Base-by-base conservation (phyloP, 2,113 vertebrate genomes). In the Panthera uncia region DNA sequence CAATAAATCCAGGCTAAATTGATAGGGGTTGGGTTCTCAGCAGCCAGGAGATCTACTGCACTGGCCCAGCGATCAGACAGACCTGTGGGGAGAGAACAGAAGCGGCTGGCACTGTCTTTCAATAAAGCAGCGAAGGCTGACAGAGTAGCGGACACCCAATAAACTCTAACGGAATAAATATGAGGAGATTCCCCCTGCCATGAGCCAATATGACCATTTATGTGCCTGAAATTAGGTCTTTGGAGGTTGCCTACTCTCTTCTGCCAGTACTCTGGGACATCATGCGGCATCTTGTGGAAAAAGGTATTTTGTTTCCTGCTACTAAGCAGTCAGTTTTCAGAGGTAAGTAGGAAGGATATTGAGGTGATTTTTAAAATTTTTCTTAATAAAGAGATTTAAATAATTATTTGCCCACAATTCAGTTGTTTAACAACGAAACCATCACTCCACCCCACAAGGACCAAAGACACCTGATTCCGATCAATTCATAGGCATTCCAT, bases 1-100 rank as follows among this genome's bases (percentile, higher is more conserved):
- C 65, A 96, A 96, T 97, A 97, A 96, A 97, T 94, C 81, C 93
- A 91, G 31, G 63, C 2, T 65, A 94, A 98, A 97, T 83, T 91
- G 97, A 97, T 97, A 95, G 61, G 9, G 41, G 78, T 71, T 97
- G 78, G 90, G 81, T 68, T 95, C 36, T 55, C 84, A 97, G 55
- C 50, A 45, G 63, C 48, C 36, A 86, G 74, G 83, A 98, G 76
- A 91, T 81, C 15, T 76, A 94, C 1, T 65, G 68, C 79, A 55
- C 4, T 14, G 36, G 84, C 97, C 79, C 91, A 66, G 36, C 88
- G 45, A 68, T 87, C 69, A 81, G 36, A 74, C 4, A 81, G 36
- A 74, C 4, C 61, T 85, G 66, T n/a, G 36, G 88, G 85, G 88
- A 69, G 85, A 78, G 31, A 36, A 94, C 13, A 33, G 78, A 19